Conservation (phyloP, 2,797 vertebrate species). For the Mormyrus proboscirostris region DNA sequence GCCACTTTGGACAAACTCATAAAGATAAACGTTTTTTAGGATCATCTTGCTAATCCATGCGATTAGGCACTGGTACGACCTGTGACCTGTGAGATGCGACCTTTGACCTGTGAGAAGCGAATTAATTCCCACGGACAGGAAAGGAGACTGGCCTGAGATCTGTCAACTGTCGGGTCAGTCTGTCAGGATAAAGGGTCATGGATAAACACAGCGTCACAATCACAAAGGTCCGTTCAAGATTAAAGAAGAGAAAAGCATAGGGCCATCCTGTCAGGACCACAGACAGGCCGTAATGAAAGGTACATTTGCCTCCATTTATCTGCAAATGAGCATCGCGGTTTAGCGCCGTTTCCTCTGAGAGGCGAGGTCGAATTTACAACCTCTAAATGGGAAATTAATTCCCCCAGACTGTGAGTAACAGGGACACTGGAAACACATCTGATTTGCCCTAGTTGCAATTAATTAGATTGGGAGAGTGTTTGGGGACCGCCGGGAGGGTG, state of each 20-base stretch:
- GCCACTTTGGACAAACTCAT: neutral
- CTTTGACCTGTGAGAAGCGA: neutral
- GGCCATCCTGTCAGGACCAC: neutral
- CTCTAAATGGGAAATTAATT: conserved; percentile 13
- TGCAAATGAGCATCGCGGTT: neutral
- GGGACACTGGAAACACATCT: neutral
- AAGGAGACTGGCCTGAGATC: neutral
- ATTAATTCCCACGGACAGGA: neutral
- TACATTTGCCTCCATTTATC: neutral
- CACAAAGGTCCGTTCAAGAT: neutral
- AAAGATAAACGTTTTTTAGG: neutral
- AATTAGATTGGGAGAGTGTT: conserved; percentile 12
- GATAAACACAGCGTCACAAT: neutral
- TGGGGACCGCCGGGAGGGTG: neutral
- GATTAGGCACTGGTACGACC: neutral
- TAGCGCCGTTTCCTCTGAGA: neutral
- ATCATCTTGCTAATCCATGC: neutral
- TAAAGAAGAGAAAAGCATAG: neutral
- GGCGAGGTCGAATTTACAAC: neutral
- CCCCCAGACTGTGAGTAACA: neutral
- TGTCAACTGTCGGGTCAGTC: neutral
- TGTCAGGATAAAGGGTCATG: neutral
- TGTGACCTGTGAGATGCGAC: neutral
- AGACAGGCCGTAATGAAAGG: neutral
- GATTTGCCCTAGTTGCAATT: conserved; percentile 13